A percentile compares a stretch with the other conserved stretches of the same genome.
Conservation (phyloP, 2,797 vertebrate species). For the Vireo griseus region DNA sequence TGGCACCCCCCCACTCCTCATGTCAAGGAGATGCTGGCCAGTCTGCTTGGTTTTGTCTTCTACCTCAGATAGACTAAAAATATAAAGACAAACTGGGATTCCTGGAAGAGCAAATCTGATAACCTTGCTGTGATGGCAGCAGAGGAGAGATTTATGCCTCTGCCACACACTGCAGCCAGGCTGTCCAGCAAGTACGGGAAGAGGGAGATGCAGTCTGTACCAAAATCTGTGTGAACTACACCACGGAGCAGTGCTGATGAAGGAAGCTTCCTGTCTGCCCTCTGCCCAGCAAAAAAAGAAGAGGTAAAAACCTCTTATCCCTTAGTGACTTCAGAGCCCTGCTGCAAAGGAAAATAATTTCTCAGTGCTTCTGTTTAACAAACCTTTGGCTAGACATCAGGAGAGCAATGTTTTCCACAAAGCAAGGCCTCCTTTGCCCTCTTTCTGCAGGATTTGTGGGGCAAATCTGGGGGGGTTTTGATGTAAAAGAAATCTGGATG, state of each 20-base stretch:
- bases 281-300: not conserved
- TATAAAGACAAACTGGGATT: not conserved
- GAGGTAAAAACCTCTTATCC: not conserved
- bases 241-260: rapidly evolving
- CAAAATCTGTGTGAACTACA: not conserved
- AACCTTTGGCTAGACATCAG: not conserved
- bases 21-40: not conserved
- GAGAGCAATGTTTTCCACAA: not conserved
- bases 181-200: rapidly evolving
- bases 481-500: not conserved
- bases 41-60: not conserved
- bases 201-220: not conserved
- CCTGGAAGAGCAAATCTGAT: not conserved
- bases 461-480: rapidly evolving
- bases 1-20: not conserved
- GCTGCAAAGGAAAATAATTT: not conserved
- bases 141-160: not conserved
- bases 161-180: not conserved
- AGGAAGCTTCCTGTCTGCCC: not conserved
- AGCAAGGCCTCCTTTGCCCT: not conserved
- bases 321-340: not conserved
- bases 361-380: not conserved
- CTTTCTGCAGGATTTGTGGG: not conserved
- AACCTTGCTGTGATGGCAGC: not conserved
- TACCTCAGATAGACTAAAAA: not conserved